Evolutionary conservation across 2,888 invertebrate genomes (phyloP), one percentile per base, ranked within the genome.

Genomic region (Lithosia quadra): DNA sequence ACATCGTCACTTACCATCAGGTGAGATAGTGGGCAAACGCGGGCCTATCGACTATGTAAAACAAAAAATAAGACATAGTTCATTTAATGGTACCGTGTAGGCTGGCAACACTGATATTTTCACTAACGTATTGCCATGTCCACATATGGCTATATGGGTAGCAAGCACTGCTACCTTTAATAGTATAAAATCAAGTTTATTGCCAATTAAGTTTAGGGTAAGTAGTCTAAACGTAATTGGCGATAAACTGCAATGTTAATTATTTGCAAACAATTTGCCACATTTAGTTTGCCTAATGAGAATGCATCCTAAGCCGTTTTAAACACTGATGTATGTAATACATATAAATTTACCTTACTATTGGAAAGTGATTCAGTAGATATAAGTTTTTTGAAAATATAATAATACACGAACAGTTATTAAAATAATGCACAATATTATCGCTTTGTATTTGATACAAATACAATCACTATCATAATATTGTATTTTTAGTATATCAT

Each of bases 311-410:
- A 57, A 36, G 13, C 59, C 18, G 28, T 57, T 24, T 39, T 49
- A 43, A 36, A n/a, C 13, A 53, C 33, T 18, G 10, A 22, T 39
- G 53, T 64, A 62, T 36, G 24, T 63, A 61, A 58, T 49, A 63
- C n/a, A 68, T 60, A 53, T 60, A 63, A 43, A 15, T 63, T 18
- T 15, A 63, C n/a, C n/a, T 28, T 49, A 56, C 33, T 55, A 67
- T 43, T 56, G 11, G 67, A 65, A 65, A 71, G 65, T n/a, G 64
- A 72, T 79, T 79, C 71, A 74, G 24, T 79, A 79, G 73, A 58
- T 55, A 33, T 18, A 76, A 79, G 74, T 74, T 71, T 66, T 67
- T 57, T 65, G 43, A 69, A 62, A n/a, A n/a, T n/a, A n/a, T n/a
- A 69, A 63, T 55, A 60, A 55, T 34, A 65, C 61, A 73, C 67